phyloP scores from a whole-genome alignment of 2,113 vertebrate genomes.

The Catagonus wagneri region DNA sequence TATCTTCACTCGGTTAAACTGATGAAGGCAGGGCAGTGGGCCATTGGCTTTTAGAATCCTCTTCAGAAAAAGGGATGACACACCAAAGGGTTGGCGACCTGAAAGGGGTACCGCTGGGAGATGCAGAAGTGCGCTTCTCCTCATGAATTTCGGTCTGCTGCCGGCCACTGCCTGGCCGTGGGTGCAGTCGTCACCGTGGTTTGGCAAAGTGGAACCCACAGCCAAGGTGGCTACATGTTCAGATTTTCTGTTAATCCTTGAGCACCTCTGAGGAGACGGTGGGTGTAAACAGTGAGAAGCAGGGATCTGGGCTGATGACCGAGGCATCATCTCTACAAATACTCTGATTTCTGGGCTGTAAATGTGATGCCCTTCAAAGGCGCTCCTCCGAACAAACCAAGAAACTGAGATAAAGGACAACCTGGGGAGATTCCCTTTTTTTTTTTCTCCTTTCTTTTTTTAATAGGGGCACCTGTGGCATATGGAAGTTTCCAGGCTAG shows the following conservation, averaged over 20 bases:
- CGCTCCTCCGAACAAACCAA: not conserved
- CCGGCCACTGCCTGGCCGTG: fast-evolving
- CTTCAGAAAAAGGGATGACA: not conserved
- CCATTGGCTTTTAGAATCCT: not conserved
- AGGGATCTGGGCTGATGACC: too few relatives aligned
- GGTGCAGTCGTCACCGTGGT: fast-evolving
- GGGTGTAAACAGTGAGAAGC: fast-evolving
- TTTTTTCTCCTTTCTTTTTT: too few relatives aligned
- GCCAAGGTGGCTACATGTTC: fast-evolving
- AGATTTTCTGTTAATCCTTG: not conserved
- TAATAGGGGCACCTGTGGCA: too few relatives aligned
- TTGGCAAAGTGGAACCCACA: not conserved
- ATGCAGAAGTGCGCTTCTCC: not conserved
- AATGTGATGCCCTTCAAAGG: not conserved
- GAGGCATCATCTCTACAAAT: not conserved
- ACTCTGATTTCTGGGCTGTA: not conserved
- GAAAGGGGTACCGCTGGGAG: fast-evolving
- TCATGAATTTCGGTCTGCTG: not conserved
- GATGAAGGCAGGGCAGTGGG: not conserved
- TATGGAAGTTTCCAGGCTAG: too few relatives aligned
- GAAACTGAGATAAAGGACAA: not conserved
- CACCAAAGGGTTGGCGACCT: fast-evolving
- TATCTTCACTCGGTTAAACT: slow-evolving; percentile 61
- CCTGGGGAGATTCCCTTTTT: not conserved
- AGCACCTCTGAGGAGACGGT: not conserved